A percentile compares a stretch with the other conserved stretches of the same genome.
phyloP scores from a whole-genome alignment of 2,797 vertebrate genomes.

The Decapterus maruadsi region DNA sequence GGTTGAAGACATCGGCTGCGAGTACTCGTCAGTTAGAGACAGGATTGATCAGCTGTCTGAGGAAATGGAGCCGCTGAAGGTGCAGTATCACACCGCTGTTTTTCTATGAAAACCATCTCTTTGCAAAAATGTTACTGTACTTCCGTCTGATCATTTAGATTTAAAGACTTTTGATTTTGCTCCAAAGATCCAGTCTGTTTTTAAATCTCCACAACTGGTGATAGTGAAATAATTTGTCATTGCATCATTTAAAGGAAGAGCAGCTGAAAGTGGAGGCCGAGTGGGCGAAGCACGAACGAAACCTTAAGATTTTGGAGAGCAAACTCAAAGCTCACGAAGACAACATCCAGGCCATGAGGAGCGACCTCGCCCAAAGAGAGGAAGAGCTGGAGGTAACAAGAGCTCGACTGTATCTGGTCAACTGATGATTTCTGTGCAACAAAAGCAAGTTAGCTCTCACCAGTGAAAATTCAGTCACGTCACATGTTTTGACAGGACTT shows the following conservation, averaged over 20 bases:
- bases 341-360: constrained; percentile 55
- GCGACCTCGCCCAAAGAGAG: constrained; percentile 45
- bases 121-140: too few species aligned
- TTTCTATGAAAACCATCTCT: neutral
- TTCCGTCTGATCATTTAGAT: constrained; percentile 9
- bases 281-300: constrained; percentile 38
- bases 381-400: constrained; percentile 60
- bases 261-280: constrained; percentile 62
- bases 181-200: neutral
- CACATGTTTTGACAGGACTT: constrained; percentile 46
- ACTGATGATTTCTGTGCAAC: neutral
- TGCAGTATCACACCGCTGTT: neutral
- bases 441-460: neutral
- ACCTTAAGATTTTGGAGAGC: constrained; percentile 49
- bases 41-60: constrained; percentile 57
- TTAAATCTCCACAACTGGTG: neutral
- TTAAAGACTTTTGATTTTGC: neutral
- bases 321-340: constrained; percentile 49
- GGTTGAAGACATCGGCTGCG: constrained; percentile 33
- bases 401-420: neutral
- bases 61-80: constrained; percentile 62
- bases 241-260: constrained; percentile 59
- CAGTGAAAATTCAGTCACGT: neutral
- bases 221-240: neutral
- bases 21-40: constrained; percentile 48